A percentile compares a stretch with the other conserved stretches of the same genome.
Conservation (phyloP, 2,113 vertebrate genomes). For the Myotis davidii region DNA sequence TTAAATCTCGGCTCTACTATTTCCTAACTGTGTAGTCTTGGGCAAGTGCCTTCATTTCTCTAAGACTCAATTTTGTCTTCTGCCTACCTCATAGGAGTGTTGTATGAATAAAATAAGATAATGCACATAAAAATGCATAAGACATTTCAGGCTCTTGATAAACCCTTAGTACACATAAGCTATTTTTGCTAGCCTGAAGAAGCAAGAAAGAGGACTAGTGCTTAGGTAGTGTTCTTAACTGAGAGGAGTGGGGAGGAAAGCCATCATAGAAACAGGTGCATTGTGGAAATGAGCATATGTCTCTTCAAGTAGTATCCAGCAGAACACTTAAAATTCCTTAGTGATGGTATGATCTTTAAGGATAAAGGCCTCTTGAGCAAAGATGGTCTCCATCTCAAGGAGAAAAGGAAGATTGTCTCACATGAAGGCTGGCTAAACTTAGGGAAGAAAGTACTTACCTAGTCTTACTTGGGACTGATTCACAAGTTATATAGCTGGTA, state of each 20-base stretch:
- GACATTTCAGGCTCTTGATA: background rate
- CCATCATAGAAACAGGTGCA: constrained; percentile 67
- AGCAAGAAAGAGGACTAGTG: background rate
- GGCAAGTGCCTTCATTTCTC: background rate
- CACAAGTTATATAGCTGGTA: background rate
- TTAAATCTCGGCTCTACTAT: background rate
- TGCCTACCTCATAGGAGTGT: background rate
- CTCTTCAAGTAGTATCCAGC: constrained; percentile 48
- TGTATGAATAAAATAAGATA: background rate
- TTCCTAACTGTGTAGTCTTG: background rate
- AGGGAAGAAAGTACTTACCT: background rate
- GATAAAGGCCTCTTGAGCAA: constrained; percentile 50
- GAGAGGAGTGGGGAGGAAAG: background rate
- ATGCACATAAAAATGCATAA: background rate
- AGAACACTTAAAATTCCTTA: constrained; percentile 78
- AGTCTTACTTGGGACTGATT: background rate
- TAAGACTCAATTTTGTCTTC: background rate
- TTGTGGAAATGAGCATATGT: constrained; percentile 58
- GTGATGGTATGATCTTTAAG: constrained; percentile 39
- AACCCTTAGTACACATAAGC: background rate
- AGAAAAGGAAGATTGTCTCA: constrained; percentile 21
- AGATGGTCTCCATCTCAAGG: constrained; percentile 29
- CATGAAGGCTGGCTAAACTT: background rate
- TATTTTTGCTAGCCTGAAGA: constrained; percentile 59
- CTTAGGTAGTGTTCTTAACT: constrained; percentile 28